These are phyloP conservation scores for Elanus axillaris DNA, from an alignment of 2,113 vertebrate species.

Conservation along the genomic window DNA sequence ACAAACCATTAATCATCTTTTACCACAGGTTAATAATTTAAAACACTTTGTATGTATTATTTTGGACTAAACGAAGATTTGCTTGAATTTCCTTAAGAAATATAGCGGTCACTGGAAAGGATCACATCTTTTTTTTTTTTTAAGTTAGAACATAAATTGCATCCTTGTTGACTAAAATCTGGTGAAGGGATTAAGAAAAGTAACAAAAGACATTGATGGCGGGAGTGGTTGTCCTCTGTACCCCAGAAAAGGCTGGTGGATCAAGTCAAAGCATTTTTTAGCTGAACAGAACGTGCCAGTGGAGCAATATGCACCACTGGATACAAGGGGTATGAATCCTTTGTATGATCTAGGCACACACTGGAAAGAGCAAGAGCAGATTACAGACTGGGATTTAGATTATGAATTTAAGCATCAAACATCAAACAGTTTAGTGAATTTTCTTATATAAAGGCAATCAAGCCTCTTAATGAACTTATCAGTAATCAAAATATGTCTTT, in stretches of 20 bases:
- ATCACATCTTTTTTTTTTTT: not conserved
- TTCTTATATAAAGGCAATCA: not conserved
- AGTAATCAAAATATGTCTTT: conserved; percentile 45
- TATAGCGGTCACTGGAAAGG: not conserved
- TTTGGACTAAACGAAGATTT: not conserved
- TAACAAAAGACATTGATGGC: not conserved
- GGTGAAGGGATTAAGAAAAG: not conserved
- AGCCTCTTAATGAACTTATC: conserved; percentile 46
- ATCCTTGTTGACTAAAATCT: not conserved
- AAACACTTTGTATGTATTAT: not conserved
- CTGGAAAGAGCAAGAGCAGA: not conserved
- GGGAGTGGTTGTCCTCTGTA: not conserved
- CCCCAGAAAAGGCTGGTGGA: not conserved
- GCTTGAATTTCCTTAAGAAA: not conserved
- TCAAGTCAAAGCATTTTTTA: not conserved
- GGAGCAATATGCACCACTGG: not conserved
- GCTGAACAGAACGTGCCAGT: not conserved
- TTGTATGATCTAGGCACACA: not conserved
- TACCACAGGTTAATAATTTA: not conserved
- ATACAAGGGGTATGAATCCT: not conserved
- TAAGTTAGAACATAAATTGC: rapidly evolving
- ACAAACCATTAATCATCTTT: not conserved
- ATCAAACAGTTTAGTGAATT: not conserved
- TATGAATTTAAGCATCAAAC: not conserved
- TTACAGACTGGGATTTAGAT: not conserved